phyloP scores from a whole-genome alignment of 2,113 vertebrate genomes.

The Glareola pratincola region DNA sequence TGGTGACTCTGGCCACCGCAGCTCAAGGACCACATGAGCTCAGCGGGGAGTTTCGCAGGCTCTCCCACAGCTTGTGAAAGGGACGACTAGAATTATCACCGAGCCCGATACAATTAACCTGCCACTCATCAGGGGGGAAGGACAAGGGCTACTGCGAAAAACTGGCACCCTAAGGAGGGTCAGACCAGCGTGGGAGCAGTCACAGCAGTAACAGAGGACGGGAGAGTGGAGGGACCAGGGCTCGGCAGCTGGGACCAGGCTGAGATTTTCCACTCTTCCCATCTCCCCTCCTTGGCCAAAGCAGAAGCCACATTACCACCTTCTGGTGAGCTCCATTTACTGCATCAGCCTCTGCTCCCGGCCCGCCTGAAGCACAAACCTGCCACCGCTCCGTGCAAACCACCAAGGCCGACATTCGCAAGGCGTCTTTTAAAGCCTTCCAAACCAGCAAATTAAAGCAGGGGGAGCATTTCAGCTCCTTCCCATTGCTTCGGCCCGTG shows the following conservation, averaged over 20 bases:
- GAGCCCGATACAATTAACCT: background rate
- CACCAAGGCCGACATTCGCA: rapidly evolving
- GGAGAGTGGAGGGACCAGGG: rapidly evolving
- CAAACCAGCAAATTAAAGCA: background rate
- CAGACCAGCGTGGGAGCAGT: rapidly evolving
- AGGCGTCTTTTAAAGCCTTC: background rate
- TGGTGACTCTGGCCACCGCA: background rate
- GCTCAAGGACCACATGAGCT: background rate
- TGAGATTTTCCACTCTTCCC: background rate
- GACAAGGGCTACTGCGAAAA: background rate
- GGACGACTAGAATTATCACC: background rate
- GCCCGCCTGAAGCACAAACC: background rate
- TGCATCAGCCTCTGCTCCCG: background rate
- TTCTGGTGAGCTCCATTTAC: background rate
- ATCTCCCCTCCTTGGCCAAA: background rate
- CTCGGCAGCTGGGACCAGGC: background rate
- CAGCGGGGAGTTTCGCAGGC: background rate
- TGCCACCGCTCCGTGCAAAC: rapidly evolving
- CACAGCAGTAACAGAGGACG: background rate
- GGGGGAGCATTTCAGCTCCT: background rate
- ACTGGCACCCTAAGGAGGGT: too few species aligned
- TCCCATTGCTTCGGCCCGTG: background rate
- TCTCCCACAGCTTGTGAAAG: background rate
- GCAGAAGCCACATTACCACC: background rate
- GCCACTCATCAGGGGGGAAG: background rate